Evolutionary conservation across 2,888 invertebrate genomes (phyloP).

Genomic region (Merodon equestris): DNA sequence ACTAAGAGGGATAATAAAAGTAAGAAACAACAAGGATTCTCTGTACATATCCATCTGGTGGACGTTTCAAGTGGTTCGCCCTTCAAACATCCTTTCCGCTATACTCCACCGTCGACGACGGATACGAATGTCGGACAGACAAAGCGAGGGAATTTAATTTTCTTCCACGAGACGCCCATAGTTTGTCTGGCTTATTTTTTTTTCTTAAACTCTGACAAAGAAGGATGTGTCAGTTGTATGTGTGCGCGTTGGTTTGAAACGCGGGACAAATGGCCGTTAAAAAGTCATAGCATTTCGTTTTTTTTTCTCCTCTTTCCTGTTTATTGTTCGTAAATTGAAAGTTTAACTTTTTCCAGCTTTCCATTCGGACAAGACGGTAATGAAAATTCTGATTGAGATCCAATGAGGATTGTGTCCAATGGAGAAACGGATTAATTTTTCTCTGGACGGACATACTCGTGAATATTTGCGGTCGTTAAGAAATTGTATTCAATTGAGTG

Average conservation of each 20-base stretch:
- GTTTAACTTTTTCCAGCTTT: slow-evolving; percentile 11
- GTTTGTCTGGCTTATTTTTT: slow-evolving; percentile 3
- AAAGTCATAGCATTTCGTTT: not conserved
- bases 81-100: not conserved
- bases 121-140: slow-evolving; percentile 8
- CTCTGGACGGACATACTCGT: not conserved
- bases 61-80: slow-evolving; percentile 29
- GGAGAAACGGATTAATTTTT: slow-evolving; percentile 6
- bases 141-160: slow-evolving; percentile 46
- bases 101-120: not conserved
- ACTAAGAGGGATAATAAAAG: slow-evolving; percentile 36
- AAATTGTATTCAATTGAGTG: no score
- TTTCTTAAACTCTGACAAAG: slow-evolving; percentile 12
- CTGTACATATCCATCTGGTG: no score
- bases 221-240: not conserved
- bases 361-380: slow-evolving; percentile 19
- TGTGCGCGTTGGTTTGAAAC: not conserved
- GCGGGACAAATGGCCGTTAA: no score
- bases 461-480: not conserved
- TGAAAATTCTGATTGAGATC: slow-evolving; percentile 52
- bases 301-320: not conserved
- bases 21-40: not conserved
- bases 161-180: no score
- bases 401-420: slow-evolving; percentile 19
- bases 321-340: slow-evolving; percentile 29